phyloP scores from a whole-genome alignment of 2,797 vertebrate species.

The Aplochiton taeniatus region DNA sequence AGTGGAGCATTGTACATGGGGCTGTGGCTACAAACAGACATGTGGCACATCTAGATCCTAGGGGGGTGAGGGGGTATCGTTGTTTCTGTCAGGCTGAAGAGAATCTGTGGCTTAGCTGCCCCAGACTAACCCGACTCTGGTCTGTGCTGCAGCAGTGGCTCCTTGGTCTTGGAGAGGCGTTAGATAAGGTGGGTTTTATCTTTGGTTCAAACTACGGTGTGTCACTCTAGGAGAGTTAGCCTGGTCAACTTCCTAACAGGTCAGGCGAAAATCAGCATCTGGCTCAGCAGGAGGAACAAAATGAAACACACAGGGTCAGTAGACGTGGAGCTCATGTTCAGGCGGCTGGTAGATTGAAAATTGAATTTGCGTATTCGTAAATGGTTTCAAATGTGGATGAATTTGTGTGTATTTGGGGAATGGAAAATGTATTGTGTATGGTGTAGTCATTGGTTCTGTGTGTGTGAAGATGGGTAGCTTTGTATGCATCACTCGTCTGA shows the following conservation, averaged over 20 bases:
- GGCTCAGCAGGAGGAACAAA: background rate
- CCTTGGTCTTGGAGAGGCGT: no score
- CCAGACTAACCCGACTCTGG: no score
- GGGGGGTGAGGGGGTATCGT: background rate
- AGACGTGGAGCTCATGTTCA: background rate
- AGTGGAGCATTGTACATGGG: background rate
- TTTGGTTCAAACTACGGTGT: background rate
- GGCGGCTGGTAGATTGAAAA: background rate
- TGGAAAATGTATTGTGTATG: no score
- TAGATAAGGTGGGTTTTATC: background rate
- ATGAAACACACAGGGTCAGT: background rate
- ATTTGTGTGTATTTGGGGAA: background rate
- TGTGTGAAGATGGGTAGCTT: no score
- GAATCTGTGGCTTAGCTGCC: background rate
- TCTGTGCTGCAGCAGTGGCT: no score
- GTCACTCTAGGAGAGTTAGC: background rate
- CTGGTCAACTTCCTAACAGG: constrained; percentile 1
- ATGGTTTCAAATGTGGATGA: background rate
- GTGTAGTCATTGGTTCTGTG: no score
- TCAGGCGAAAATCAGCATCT: constrained; percentile 3
- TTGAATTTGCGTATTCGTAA: constrained; percentile 1
- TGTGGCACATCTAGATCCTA: background rate
- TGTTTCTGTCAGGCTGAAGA: background rate
- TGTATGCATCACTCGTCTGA: no score
- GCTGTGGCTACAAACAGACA: background rate